phyloP scores from a whole-genome alignment of 2,888 invertebrate species.

The Junonia oenone region DNA sequence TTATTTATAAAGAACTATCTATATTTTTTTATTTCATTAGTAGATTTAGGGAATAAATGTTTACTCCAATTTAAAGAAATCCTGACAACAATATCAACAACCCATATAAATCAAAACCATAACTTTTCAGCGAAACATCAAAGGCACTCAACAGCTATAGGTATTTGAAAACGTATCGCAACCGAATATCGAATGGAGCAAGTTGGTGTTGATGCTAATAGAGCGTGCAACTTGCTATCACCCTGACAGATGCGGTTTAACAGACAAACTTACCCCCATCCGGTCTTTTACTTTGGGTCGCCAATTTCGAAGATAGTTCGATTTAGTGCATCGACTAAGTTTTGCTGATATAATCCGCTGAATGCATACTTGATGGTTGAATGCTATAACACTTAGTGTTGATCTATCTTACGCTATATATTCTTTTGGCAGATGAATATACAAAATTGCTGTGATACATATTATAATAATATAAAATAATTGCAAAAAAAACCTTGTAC shows the following conservation, averaged over 20 bases:
- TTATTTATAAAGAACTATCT: no score
- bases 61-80: no score
- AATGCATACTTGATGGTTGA: background rate
- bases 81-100: no score
- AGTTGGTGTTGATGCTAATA: slow-evolving; percentile 64
- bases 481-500: no score
- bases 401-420: no score
- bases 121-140: background rate
- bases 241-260: slow-evolving; percentile 66
- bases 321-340: slow-evolving; percentile 6
- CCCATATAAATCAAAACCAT: background rate
- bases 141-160: background rate
- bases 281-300: slow-evolving; percentile 24
- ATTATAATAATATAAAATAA: no score
- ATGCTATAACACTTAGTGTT: background rate
- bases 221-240: slow-evolving; percentile 50
- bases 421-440: background rate
- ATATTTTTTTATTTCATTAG: no score
- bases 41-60: no score
- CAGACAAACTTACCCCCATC: slow-evolving; percentile 52
- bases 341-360: slow-evolving; percentile 3
- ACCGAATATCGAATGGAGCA: slow-evolving; percentile 36
- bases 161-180: slow-evolving; percentile 13
- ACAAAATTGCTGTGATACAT: no score
- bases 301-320: slow-evolving; percentile 9